Percentiles rank a stretch among this genome's conserved stretches.
phyloP scores from a whole-genome alignment of 64 coral and sea anemone genomes.

The Montipora cactus region DNA sequence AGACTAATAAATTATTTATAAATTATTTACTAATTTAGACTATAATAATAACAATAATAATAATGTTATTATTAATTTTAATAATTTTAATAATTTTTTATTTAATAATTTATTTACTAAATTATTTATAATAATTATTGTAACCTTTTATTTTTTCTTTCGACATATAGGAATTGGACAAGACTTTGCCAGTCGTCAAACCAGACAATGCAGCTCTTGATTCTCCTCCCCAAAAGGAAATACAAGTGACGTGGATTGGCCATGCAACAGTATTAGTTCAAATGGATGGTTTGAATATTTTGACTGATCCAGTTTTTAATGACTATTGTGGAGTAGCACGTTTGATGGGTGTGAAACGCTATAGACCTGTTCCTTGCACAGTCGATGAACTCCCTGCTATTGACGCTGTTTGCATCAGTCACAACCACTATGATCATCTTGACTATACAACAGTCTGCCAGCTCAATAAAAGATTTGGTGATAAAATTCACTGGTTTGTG shows the following conservation, averaged over 20 bases:
- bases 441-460: conserved; percentile 51
- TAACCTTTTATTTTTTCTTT: background rate
- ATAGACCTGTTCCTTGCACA: conserved; percentile 61
- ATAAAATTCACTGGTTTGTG: conserved; percentile 68
- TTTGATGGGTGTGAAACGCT: conserved; percentile 45
- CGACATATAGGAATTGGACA: conserved; percentile 67
- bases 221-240: conserved; percentile 36
- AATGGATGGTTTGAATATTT: conserved; percentile 90
- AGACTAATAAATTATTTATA: too few relatives aligned
- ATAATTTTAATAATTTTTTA: too few relatives aligned
- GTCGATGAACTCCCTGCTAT: conserved; percentile 56
- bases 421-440: conserved; percentile 79
- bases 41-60: too few relatives aligned
- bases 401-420: conserved; percentile 73
- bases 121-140: too few relatives aligned
- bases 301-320: conserved; percentile 89
- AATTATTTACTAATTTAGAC: too few relatives aligned
- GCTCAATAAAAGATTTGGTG: conserved; percentile 50
- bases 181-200: conserved; percentile 68
- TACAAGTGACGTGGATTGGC: conserved; percentile 92
- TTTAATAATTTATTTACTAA: too few relatives aligned
- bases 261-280: conserved; percentile 88
- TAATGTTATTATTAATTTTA: too few relatives aligned
- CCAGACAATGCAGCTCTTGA: conserved; percentile 46
- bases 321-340: conserved; percentile 72